Evolutionary conservation across 2,113 vertebrate species (phyloP), one percentile per base, ranked within the genome.

Genomic region (Pyrgilauda ruficollis): DNA sequence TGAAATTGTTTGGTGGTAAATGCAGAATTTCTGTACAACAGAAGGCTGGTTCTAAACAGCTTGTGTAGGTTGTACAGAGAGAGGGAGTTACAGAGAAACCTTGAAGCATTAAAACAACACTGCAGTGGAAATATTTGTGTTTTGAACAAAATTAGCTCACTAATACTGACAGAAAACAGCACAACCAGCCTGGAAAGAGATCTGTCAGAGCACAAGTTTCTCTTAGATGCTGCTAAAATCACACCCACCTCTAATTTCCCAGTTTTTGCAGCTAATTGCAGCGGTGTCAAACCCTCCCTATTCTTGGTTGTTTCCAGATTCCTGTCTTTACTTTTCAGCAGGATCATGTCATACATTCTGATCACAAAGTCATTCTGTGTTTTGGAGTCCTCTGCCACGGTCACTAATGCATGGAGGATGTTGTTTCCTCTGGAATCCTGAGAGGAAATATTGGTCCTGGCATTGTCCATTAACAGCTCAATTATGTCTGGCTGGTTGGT

Each of bases 401-500:
- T 98, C 50, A 98, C 98, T 74, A 98, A 81, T 0, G 98, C 98
- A 0, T 98, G 98, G 4, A 98, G 96, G 49, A 98, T 98, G 1
- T 98, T 98, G 93, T 98, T 98, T 59, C 98, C 98, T 66, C 96
- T 93, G 8, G 98, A 98, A 91, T 98, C 98, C 96, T 98, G 98
- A 5, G 97, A 98, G 31, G 95, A 66, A 86, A 98, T 97, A 19
- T 98, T 97, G 0, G 98, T 98, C 61, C 97, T 97, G 77, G 92
- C 93, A 2, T 98, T 98, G 69, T 98, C 98, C 97, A 98, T 98
- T 69, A 98, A 84, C 56, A 98, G 95, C 23, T 98, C 96, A 33
- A 98, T 97, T 4, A 98, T 98, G 84, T 98, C 98, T 1, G 98
- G 98, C 66, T 98, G 98, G 84, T 98, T 98, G 95, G 98, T 98